Evolutionary conservation across 2,113 vertebrate genomes (phyloP).

Genomic region (Anser brachyrhynchus): DNA sequence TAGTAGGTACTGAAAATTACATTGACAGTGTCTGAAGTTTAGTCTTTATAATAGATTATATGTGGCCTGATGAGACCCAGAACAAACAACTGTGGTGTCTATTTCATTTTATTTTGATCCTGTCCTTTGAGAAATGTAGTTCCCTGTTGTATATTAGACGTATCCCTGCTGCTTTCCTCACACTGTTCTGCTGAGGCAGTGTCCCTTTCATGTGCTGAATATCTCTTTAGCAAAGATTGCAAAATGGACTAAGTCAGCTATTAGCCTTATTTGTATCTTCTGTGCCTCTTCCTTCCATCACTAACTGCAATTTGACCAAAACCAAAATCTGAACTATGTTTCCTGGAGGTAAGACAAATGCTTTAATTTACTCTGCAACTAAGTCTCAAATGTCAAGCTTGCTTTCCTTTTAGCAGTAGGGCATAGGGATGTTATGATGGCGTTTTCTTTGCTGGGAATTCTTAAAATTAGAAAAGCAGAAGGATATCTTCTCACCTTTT

Average conservation of each 20-base stretch:
- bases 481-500: not conserved
- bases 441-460: conserved; percentile 22
- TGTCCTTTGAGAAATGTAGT: not conserved
- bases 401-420: not conserved
- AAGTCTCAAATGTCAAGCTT: conserved; percentile 3
- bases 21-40: not conserved
- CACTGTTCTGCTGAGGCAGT: not conserved
- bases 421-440: not conserved
- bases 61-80: not conserved
- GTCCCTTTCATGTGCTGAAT: not conserved
- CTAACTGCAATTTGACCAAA: not conserved
- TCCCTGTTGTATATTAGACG: not conserved
- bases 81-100: not conserved
- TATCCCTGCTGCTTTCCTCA: not conserved
- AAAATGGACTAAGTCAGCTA: not conserved
- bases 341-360: not conserved
- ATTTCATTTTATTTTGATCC: not conserved
- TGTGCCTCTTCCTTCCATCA: not conserved
- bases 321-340: not conserved
- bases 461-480: not conserved
- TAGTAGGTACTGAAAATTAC: not conserved
- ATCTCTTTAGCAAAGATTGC: not conserved
- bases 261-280: not conserved
- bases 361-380: not conserved
- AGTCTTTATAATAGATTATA: not conserved